Evolutionary conservation across 2,113 vertebrate species (phyloP).

Genomic region (Pangasianodon hypophthalmus): DNA sequence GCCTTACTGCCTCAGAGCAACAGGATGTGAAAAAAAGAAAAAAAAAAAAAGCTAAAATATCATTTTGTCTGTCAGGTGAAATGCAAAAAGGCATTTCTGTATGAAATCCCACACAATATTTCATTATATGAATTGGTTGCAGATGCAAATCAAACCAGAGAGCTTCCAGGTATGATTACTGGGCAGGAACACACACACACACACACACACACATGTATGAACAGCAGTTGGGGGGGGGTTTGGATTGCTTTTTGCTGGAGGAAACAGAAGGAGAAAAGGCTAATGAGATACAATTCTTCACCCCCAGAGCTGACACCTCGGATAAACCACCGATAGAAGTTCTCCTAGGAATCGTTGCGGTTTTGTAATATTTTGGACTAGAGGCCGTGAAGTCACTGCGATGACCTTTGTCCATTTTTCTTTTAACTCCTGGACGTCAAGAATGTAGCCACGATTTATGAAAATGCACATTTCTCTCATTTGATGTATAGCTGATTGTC

Average conservation of each 20-base stretch:
- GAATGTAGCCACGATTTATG: background rate
- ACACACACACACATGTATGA: background rate
- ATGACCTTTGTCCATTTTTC: background rate
- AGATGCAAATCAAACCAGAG: too few relatives aligned
- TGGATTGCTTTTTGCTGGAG: background rate
- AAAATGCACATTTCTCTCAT: background rate
- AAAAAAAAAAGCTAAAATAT: too few relatives aligned
- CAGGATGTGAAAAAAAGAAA: too few relatives aligned
- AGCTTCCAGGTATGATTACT: too few relatives aligned
- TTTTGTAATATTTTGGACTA: background rate
- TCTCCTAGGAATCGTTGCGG: background rate
- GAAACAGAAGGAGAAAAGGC: background rate
- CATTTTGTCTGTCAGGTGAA: too few relatives aligned
- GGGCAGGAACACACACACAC: too few relatives aligned
- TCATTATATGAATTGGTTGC: too few relatives aligned
- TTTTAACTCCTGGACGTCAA: background rate
- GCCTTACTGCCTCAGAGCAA: too few relatives aligned
- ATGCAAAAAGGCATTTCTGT: too few relatives aligned
- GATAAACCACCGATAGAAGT: background rate
- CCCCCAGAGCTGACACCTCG: background rate
- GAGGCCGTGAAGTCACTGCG: background rate
- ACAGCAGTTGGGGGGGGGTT: too few relatives aligned
- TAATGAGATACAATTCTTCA: too few relatives aligned
- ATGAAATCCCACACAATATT: too few relatives aligned
- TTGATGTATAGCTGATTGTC: background rate